phyloP scores from a whole-genome alignment of 1,140 invertebrate species.

The Hesperophylax magnus region DNA sequence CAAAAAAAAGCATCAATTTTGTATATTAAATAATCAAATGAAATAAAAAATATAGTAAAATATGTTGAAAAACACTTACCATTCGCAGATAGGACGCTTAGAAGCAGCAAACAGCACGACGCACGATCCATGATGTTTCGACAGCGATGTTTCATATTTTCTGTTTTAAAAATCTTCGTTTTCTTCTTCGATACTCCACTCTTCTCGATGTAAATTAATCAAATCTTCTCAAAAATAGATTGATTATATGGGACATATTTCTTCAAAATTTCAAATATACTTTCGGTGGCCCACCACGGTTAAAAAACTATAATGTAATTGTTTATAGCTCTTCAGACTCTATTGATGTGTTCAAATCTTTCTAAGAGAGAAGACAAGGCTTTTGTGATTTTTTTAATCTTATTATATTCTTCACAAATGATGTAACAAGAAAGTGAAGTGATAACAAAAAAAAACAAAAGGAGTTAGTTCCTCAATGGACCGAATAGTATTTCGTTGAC shows the following conservation, averaged over 20 bases:
- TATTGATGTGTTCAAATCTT: background rate
- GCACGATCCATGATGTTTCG: conserved; percentile 42
- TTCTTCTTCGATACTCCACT: background rate
- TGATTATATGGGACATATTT: conserved; percentile 14
- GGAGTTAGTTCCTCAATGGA: too few relatives aligned
- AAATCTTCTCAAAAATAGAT: background rate
- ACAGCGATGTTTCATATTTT: conserved; percentile 30
- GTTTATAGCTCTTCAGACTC: background rate
- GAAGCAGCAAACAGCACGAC: conserved; percentile 40
- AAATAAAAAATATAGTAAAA: too few relatives aligned
- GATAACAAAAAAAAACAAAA: background rate
- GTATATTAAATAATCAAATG: too few relatives aligned
- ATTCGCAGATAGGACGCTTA: conserved; percentile 41
- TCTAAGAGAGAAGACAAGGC: too few relatives aligned
- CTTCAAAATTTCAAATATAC: background rate
- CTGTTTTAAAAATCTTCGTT: background rate
- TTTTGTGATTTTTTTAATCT: background rate
- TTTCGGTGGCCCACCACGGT: background rate
- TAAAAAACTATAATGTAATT: conserved; percentile 17
- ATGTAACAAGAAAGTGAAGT: background rate
- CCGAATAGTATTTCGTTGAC: too few relatives aligned
- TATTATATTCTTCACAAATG: conserved; percentile 6
- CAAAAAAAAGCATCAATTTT: too few relatives aligned
- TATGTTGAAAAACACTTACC: conserved; percentile 41
- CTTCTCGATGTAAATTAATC: background rate